Conservation (phyloP, 2,888 invertebrate species). For the Dendrolimus houi region DNA sequence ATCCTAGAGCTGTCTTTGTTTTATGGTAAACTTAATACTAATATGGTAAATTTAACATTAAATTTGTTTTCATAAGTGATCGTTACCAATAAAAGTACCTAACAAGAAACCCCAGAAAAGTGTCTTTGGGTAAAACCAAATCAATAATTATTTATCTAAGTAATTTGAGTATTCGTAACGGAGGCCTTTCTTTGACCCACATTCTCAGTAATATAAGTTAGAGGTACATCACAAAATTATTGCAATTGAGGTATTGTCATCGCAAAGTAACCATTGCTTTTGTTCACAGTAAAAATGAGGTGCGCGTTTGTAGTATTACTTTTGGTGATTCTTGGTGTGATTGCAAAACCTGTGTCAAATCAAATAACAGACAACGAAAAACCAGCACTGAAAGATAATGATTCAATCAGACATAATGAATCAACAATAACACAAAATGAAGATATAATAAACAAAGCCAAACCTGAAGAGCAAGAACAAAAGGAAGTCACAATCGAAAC, state of each 20-base stretch:
- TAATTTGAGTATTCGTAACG: conserved; percentile 22
- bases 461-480: conserved; percentile 11
- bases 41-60: too few relatives aligned
- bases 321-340: conserved; percentile 32
- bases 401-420: conserved; percentile 15
- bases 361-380: conserved; percentile 28
- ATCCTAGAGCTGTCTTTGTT: too few relatives aligned
- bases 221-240: not conserved
- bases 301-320: conserved; percentile 28
- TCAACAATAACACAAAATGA: conserved; percentile 28
- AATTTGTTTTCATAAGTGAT: too few relatives aligned
- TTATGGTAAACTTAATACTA: too few relatives aligned
- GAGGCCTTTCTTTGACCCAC: conserved; percentile 58
- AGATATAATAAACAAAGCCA: conserved; percentile 25
- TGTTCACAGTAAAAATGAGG: conserved; percentile 54
- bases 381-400: conserved; percentile 17
- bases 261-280: conserved; percentile 7
- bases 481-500: conserved; percentile 2
- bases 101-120: not conserved
- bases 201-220: conserved; percentile 42
- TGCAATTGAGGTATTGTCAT: not conserved
- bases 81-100: too few relatives aligned
- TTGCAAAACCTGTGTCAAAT: conserved; percentile 34
- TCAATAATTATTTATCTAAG: conserved; percentile 25
- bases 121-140: conserved; percentile 6